phyloP scores from a whole-genome alignment of 2,888 invertebrate genomes.

The Volucella inflata region DNA sequence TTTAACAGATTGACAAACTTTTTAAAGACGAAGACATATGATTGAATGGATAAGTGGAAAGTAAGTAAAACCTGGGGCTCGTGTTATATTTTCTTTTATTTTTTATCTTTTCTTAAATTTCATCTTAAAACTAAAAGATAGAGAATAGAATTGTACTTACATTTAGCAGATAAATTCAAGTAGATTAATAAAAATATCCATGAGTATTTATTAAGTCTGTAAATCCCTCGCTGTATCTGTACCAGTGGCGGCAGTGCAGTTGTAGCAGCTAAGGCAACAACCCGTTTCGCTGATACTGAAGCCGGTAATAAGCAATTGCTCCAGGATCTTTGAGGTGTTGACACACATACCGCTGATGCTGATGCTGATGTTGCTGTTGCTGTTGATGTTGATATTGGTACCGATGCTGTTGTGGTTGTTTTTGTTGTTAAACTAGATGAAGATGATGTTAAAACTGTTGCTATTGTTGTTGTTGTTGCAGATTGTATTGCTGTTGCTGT shows the following conservation, averaged over 20 bases:
- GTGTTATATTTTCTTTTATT: too few species aligned
- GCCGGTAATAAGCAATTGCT: slow-evolving; percentile 61
- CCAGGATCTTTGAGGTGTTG: slow-evolving; percentile 51
- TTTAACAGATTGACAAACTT: too few species aligned
- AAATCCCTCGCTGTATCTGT: slow-evolving; percentile 79
- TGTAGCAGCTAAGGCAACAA: slow-evolving; percentile 66
- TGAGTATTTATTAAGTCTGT: slow-evolving; percentile 83
- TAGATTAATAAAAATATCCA: slow-evolving; percentile 84
- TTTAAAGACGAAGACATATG: too few species aligned
- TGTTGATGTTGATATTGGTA: slow-evolving; percentile 47
- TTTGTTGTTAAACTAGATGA: slow-evolving; percentile 18
- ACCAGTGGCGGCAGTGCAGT: slow-evolving; percentile 71
- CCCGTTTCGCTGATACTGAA: slow-evolving; percentile 62
- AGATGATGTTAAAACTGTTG: slow-evolving; percentile 66
- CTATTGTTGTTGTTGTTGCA: slow-evolving; percentile 64
- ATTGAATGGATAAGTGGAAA: too few species aligned
- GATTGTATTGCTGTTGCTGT: slow-evolving; percentile 48
- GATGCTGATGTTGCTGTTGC: slow-evolving; percentile 64
- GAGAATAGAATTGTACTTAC: slow-evolving; percentile 79
- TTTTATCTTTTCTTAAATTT: too few species aligned
- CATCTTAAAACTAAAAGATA: too few species aligned
- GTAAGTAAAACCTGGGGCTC: too few species aligned
- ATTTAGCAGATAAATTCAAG: slow-evolving; percentile 84
- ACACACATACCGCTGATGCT: slow-evolving; percentile 49
- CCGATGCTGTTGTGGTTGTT: too few species aligned